phyloP scores from a whole-genome alignment of 2,888 invertebrate genomes.

The Piscicola geometra region DNA sequence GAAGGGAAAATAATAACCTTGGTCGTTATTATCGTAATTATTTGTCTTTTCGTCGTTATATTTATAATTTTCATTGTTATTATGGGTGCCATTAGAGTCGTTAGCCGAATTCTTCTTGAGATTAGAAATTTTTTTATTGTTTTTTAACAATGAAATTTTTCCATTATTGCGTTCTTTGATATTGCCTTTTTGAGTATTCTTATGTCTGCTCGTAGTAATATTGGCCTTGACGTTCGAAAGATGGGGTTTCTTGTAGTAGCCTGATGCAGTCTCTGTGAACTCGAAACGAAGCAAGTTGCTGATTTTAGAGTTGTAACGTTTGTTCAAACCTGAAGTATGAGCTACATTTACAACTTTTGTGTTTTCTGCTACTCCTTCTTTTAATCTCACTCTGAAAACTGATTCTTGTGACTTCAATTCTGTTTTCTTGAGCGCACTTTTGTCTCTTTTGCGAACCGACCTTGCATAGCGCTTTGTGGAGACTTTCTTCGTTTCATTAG shows the following conservation, averaged over 20 bases:
- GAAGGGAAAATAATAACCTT: constrained; percentile 34
- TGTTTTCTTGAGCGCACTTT: background rate
- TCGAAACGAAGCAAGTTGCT: constrained; percentile 38
- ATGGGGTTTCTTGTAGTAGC: constrained; percentile 3
- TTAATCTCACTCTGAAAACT: background rate
- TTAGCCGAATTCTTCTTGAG: background rate
- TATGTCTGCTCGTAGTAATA: no score
- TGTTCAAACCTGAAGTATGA: constrained; percentile 28
- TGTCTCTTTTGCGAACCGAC: background rate
- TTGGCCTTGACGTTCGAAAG: background rate
- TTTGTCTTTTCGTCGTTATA: background rate
- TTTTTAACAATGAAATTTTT: background rate
- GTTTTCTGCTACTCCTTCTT: background rate
- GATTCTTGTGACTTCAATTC: background rate
- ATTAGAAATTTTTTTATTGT: background rate
- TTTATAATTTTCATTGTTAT: background rate
- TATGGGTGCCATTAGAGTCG: background rate
- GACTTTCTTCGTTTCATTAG: background rate
- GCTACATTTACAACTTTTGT: background rate
- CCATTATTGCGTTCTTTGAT: background rate
- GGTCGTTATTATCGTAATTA: background rate
- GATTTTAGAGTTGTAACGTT: constrained; percentile 25
- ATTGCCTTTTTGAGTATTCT: background rate
- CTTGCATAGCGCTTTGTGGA: background rate
- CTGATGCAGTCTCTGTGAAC: constrained; percentile 31